Percentiles rank a stretch among this genome's conserved stretches.
These are phyloP conservation scores for Tupaia tana DNA, from an alignment of 2,113 vertebrate genomes.

Conservation along the genomic window DNA sequence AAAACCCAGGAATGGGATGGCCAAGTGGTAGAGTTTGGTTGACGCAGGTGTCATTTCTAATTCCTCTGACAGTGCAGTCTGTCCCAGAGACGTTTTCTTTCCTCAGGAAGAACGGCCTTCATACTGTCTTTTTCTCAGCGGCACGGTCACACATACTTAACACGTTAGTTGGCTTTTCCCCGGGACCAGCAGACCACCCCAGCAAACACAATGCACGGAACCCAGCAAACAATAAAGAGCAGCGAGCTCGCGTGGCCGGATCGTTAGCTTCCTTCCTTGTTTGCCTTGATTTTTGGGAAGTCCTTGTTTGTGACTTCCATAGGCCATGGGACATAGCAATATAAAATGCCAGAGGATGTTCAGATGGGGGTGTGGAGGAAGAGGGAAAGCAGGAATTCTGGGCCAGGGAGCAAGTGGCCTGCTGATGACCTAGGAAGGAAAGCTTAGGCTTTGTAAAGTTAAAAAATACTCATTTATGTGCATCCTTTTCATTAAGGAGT, in stretches of 20 bases:
- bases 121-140: background rate
- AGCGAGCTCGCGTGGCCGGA: background rate
- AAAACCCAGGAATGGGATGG: background rate
- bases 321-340: slow-evolving; percentile 16
- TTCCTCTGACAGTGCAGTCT: background rate
- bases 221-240: slow-evolving; percentile 11
- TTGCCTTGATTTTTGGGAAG: slow-evolving; percentile 39
- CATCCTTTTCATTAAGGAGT: background rate
- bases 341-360: slow-evolving; percentile 45
- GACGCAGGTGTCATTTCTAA: background rate
- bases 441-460: slow-evolving; percentile 1
- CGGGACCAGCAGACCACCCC: background rate
- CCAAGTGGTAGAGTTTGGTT: background rate
- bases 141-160: background rate
- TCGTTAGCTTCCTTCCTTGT: slow-evolving; percentile 68
- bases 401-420: slow-evolving; percentile 54
- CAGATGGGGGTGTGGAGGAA: slow-evolving; percentile 10
- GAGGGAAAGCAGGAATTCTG: slow-evolving; percentile 50
- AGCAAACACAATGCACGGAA: slow-evolving; percentile 37
- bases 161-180: background rate
- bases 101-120: background rate
- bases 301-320: slow-evolving; percentile 54
- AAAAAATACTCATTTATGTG: background rate
- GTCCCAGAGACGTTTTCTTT: background rate
- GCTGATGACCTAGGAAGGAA: slow-evolving; percentile 44